These are phyloP conservation scores for Eremobia ochroleuca DNA, from an alignment of 2,888 invertebrate genomes.

Conservation along the genomic window DNA sequence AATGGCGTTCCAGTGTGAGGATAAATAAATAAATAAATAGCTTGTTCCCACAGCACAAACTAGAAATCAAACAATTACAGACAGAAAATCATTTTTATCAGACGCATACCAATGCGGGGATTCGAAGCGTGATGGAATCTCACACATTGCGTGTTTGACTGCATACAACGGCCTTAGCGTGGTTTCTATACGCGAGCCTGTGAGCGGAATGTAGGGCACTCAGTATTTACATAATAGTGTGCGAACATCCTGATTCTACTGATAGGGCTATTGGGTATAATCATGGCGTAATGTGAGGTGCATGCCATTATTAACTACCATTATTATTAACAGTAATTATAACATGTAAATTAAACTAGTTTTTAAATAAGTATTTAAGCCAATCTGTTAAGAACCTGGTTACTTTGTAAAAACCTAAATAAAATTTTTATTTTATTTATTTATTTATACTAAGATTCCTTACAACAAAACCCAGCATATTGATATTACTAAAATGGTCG, in stretches of 20 bases:
- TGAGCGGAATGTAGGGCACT: slow-evolving; percentile 50
- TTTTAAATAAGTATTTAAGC: too few species aligned
- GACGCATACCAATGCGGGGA: slow-evolving; percentile 3
- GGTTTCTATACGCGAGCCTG: slow-evolving; percentile 37
- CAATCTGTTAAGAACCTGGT: too few species aligned
- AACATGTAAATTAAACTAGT: too few species aligned
- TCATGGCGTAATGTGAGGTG: neutral
- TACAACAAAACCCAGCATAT: neutral
- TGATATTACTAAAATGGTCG: neutral
- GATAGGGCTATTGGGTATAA: neutral
- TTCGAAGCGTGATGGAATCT: slow-evolving; percentile 51
- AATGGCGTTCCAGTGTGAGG: too few species aligned
- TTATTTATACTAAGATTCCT: neutral
- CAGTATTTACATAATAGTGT: slow-evolving; percentile 29
- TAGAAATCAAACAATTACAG: neutral
- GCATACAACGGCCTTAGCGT: slow-evolving; percentile 31
- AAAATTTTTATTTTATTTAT: too few species aligned
- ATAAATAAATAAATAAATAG: too few species aligned
- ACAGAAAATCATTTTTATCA: neutral
- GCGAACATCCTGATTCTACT: slow-evolving; percentile 16
- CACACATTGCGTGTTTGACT: slow-evolving; percentile 31
- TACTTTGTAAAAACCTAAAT: too few species aligned
- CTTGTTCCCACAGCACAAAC: neutral
- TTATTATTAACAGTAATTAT: too few species aligned
- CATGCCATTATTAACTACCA: too few species aligned